A percentile compares a stretch with the other conserved stretches of the same genome.
Evolutionary conservation across 1,140 invertebrate genomes (phyloP).

Genomic region (Brachionus plicatilis): DNA sequence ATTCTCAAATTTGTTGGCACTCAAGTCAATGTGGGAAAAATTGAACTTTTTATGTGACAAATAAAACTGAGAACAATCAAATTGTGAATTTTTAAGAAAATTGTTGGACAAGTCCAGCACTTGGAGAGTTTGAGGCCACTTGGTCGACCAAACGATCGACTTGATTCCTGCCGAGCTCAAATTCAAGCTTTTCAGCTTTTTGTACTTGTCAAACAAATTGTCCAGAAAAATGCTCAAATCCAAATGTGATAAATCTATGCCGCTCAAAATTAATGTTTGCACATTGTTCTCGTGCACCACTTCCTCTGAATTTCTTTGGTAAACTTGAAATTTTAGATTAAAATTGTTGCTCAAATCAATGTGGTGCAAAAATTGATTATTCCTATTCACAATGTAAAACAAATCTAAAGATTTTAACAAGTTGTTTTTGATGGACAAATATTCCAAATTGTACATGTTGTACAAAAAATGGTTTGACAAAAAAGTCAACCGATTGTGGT

Average conservation of each 20-base stretch:
- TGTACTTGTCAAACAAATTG: background rate
- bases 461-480: constrained; percentile 12
- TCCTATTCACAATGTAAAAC: constrained; percentile 1
- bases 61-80: constrained; percentile 17
- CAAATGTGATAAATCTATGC: background rate
- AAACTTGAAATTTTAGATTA: background rate
- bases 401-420: background rate
- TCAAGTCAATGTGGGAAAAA: background rate
- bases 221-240: constrained; percentile 14
- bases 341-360: constrained; percentile 3
- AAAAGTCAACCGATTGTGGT: background rate
- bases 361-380: background rate
- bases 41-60: background rate
- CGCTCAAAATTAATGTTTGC: background rate
- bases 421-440: background rate
- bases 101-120: background rate
- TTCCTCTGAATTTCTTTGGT: background rate
- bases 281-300: background rate
- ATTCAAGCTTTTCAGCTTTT: background rate
- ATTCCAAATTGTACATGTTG: background rate
- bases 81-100: background rate
- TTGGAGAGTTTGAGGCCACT: background rate
- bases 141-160: background rate
- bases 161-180: constrained; percentile 9
- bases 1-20: background rate